Conservation (phyloP, 2,113 vertebrate species). For the Clarias batrachus region DNA sequence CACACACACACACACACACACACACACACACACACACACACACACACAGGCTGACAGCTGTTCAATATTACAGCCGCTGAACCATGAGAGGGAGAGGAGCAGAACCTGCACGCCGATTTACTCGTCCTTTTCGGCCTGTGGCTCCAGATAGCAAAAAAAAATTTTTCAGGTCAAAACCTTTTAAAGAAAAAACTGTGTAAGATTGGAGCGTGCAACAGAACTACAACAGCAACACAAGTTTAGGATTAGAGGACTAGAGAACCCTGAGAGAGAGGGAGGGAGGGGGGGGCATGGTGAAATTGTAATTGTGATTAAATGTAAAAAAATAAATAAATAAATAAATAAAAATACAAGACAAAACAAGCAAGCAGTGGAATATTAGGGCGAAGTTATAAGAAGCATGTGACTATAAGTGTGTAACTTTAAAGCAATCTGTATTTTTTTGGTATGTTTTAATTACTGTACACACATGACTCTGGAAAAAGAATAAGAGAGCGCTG, state of each 20-base stretch:
- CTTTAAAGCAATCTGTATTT: too few relatives aligned
- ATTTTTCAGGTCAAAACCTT: slow-evolving; percentile 11
- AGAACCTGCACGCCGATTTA: slow-evolving; percentile 22
- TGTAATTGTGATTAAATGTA: background rate
- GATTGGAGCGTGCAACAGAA: background rate
- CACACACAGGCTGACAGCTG: slow-evolving; percentile 16
- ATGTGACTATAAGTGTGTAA: too few relatives aligned
- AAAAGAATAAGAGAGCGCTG: too few relatives aligned
- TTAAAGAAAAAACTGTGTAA: background rate
- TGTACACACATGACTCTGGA: too few relatives aligned
- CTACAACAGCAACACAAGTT: background rate
- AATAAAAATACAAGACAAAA: too few relatives aligned
- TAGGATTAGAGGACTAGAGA: background rate
- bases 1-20: slow-evolving; percentile 14
- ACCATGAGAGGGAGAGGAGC: background rate
- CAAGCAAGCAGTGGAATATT: too few relatives aligned
- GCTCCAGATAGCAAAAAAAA: slow-evolving; percentile 6
- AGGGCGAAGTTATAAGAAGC: too few relatives aligned
- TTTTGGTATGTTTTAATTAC: too few relatives aligned
- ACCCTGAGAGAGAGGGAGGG: background rate
- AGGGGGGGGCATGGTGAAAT: background rate
- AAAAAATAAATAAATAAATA: background rate
- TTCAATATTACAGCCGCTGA: slow-evolving; percentile 22
- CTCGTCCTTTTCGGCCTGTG: background rate
- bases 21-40: slow-evolving; percentile 18